Conservation (phyloP, 2,888 invertebrate species). For the Dasypogon diadema region DNA sequence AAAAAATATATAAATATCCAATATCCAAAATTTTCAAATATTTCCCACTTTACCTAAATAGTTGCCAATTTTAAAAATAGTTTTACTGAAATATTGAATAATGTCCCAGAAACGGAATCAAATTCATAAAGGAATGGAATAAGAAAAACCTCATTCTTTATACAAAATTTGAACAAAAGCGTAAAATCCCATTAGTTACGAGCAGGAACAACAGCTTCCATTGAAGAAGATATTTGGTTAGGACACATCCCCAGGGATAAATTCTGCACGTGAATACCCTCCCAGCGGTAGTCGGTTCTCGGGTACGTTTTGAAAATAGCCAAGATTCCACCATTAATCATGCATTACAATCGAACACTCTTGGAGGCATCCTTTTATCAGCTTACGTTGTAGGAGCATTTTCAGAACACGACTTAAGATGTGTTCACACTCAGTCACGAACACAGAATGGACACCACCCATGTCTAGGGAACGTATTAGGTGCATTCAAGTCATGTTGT, state of each 20-base stretch:
- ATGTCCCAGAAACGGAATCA: too few species aligned
- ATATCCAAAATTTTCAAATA: too few species aligned
- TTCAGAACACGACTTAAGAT: slow-evolving; percentile 46
- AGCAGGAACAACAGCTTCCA: slow-evolving; percentile 27
- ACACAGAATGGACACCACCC: background rate
- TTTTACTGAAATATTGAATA: too few species aligned
- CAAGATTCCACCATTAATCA: slow-evolving; percentile 43
- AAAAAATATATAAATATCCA: too few species aligned
- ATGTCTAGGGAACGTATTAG: background rate
- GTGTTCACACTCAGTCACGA: slow-evolving; percentile 33
- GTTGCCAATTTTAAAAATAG: too few species aligned
- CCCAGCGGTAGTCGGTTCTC: slow-evolving; percentile 15
- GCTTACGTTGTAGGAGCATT: slow-evolving; percentile 36
- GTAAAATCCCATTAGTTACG: slow-evolving; percentile 38
- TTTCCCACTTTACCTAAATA: too few species aligned
- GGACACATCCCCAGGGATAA: slow-evolving; percentile 41
- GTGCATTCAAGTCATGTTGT: slow-evolving; percentile 27
- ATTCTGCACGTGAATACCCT: slow-evolving; percentile 37
- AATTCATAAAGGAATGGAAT: too few species aligned
- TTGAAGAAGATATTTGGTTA: slow-evolving; percentile 43
- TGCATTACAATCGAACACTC: slow-evolving; percentile 49
- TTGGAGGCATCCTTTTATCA: slow-evolving; percentile 48
- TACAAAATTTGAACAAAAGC: slow-evolving; percentile 37
- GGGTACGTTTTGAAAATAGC: slow-evolving; percentile 24
- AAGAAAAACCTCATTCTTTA: slow-evolving; percentile 22